phyloP scores from a whole-genome alignment of 2,888 invertebrate species.

The Hypercompe scribonia region DNA sequence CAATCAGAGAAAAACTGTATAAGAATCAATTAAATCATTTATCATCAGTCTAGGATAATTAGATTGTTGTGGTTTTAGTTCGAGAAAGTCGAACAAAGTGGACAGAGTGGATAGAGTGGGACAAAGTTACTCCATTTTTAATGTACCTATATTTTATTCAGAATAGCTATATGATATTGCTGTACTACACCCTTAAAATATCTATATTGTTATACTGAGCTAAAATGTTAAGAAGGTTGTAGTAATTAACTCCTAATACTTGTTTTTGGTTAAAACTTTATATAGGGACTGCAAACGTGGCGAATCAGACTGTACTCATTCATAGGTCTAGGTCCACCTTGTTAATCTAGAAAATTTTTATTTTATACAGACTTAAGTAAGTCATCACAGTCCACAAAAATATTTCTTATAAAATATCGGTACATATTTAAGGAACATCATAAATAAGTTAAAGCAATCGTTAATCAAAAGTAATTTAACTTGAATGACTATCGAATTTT shows the following conservation, averaged over 20 bases:
- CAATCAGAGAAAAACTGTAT: no score
- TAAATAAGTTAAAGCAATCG: constrained; percentile 28
- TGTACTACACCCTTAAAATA: no score
- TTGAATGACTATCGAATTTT: constrained; percentile 50
- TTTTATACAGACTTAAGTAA: not conserved
- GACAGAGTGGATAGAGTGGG: no score
- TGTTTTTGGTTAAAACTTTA: not conserved
- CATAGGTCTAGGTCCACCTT: not conserved
- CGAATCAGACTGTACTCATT: not conserved
- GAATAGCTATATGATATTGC: no score
- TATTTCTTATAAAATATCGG: not conserved
- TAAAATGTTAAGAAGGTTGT: not conserved
- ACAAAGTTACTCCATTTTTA: no score
- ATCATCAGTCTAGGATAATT: no score
- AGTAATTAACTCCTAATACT: not conserved
- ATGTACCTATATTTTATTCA: no score
- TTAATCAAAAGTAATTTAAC: constrained; percentile 55
- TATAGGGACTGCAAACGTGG: no score
- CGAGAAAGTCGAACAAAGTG: no score
- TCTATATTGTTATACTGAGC: no score
- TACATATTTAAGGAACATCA: not conserved
- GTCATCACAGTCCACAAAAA: not conserved
- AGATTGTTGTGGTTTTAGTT: no score
- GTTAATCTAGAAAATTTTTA: not conserved
- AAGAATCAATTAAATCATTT: no score